Base-by-base conservation (phyloP, 2,113 vertebrate species). In the Plectropomus leopardus region DNA sequence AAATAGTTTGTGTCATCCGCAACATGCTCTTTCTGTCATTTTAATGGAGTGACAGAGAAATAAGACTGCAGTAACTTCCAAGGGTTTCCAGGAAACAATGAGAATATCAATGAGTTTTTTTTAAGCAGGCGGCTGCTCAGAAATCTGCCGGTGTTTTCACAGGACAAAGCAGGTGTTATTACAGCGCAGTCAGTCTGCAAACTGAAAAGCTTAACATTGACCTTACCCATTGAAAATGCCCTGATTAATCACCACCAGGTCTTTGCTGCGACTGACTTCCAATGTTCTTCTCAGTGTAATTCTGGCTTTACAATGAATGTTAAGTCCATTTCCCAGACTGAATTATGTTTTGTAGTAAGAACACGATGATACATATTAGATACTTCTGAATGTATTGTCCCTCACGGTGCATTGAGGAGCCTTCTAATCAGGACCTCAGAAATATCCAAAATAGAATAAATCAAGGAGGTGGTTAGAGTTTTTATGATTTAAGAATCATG, bases 181-280 rank as follows among this genome's bases (percentile, higher is more conserved):
- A 32, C n/a, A 45, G 24, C n/a, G 2, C 30, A 58, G 40, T 61
- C 26, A 28, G 23, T 45, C 26, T 47, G 24, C 54, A 82, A 26
- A 26, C n/a, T 73, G 53, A 64, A 70, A 50, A 80, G 47, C 51
- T 74, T 50, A 66, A 73, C 36, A 57, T 60, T 74, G 67, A 72
- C 50, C 71, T 32, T 54, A 45, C 45, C 47, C 23, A 14, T 19
- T 34, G 24, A 74, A 60, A 36, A 45, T n/a, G 32, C 19, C 23
- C 30, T 24, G 51, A 77, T 61, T 57, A 42, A 60, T 72, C 58
- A 57, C 48, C 15, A 40, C 3, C 65, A 73, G 47, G 63, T 61
- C 36, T 78, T 58, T 15, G n/a, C 16, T 21, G 34, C 10, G 0
- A 10, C 32, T 57, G 64, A 69, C 48, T 69, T 48, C 61, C 45